Evolutionary conservation across 2,888 invertebrate species (phyloP).

Genomic region (Rosalia funebris): DNA sequence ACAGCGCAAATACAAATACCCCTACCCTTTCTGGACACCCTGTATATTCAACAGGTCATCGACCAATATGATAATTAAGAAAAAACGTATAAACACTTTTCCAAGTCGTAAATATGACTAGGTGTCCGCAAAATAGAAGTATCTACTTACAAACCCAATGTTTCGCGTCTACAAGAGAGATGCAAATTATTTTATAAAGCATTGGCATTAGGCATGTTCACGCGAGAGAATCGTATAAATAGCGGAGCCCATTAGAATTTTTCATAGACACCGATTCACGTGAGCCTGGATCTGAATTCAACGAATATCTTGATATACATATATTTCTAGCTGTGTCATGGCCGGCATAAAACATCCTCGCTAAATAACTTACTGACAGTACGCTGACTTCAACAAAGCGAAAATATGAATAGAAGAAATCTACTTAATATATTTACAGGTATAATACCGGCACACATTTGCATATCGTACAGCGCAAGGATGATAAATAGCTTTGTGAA

Average conservation of each 20-base stretch:
- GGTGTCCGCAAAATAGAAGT: slow-evolving; percentile 5
- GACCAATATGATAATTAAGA: too few species aligned
- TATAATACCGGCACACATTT: slow-evolving; percentile 20
- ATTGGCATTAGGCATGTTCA: slow-evolving; percentile 9
- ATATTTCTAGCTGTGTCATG: not conserved
- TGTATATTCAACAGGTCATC: too few species aligned
- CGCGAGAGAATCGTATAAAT: slow-evolving; percentile 13
- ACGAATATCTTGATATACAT: slow-evolving; percentile 14
- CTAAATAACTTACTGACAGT: slow-evolving; percentile 17
- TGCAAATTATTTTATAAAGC: slow-evolving; percentile 9
- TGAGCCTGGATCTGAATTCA: slow-evolving; percentile 3
- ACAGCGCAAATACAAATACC: too few species aligned
- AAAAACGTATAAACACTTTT: too few species aligned
- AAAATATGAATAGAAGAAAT: slow-evolving; percentile 17
- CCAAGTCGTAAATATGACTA: slow-evolving; percentile 9
- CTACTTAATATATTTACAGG: slow-evolving; percentile 23
- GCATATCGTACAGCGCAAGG: slow-evolving; percentile 21
- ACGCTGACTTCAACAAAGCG: slow-evolving; percentile 14
- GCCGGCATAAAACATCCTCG: slow-evolving; percentile 6
- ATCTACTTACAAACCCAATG: slow-evolving; percentile 11
- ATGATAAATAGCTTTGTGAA: slow-evolving; percentile 13
- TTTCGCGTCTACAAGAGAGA: not conserved
- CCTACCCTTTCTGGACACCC: too few species aligned
- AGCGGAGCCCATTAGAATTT: slow-evolving; percentile 16
- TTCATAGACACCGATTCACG: slow-evolving; percentile 1